A percentile compares a stretch with the other conserved stretches of the same genome.
Evolutionary conservation across 92 coral and sea anemone genomes (phyloP).

Genomic region (Plumapathes pennacea): DNA sequence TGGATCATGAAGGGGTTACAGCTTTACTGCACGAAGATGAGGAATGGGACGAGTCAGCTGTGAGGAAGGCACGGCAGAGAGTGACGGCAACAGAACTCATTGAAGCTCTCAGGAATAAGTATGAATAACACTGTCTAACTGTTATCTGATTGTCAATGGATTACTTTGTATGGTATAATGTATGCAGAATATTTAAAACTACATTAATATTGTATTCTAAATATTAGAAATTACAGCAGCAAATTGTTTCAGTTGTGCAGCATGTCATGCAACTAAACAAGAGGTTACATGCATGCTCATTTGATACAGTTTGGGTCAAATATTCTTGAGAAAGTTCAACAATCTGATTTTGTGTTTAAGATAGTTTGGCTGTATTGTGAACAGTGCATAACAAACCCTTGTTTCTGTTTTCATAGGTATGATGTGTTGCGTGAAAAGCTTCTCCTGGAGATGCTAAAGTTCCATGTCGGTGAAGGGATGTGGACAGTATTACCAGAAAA

Average conservation of each 20-base stretch:
- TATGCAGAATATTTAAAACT: too few species aligned
- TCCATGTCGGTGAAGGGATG: slow-evolving; percentile 94
- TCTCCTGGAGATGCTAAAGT: slow-evolving; percentile 70
- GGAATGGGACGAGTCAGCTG: slow-evolving; percentile 79
- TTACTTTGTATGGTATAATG: background rate
- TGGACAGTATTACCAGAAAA: slow-evolving; percentile 85
- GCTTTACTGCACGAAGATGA: slow-evolving; percentile 90
- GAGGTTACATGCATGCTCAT: too few species aligned
- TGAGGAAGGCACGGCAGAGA: slow-evolving; percentile 73
- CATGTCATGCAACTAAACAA: too few species aligned
- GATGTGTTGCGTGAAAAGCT: slow-evolving; percentile 81
- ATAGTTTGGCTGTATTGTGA: background rate
- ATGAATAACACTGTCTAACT: slow-evolving; percentile 38
- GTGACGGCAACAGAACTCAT: slow-evolving; percentile 89
- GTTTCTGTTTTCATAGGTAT: slow-evolving; percentile 42
- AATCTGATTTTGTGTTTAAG: too few species aligned
- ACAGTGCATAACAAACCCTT: background rate
- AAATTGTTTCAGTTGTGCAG: too few species aligned
- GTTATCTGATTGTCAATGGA: background rate
- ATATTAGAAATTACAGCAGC: too few species aligned
- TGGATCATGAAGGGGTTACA: slow-evolving; percentile 86
- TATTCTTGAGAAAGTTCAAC: too few species aligned
- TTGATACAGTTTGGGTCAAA: too few species aligned
- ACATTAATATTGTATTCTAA: too few species aligned
- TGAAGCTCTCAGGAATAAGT: slow-evolving; percentile 83